These are phyloP conservation scores for Eupleurogrammus muticus DNA, from an alignment of 2,797 vertebrate species.

Conservation along the genomic window DNA sequence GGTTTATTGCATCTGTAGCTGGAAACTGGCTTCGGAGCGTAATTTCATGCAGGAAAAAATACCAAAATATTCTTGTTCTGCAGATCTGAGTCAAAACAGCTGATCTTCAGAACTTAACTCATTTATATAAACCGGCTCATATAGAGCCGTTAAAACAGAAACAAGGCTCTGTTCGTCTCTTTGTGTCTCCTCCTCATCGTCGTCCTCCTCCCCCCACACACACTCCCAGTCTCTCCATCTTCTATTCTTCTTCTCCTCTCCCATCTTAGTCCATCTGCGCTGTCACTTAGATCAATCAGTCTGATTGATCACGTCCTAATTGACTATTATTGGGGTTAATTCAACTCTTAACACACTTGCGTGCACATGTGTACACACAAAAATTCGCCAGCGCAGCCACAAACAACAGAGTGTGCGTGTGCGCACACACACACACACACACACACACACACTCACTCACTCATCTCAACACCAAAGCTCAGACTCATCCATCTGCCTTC, in stretches of 20 bases:
- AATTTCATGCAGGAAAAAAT: background rate
- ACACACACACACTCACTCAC: constrained; percentile 73
- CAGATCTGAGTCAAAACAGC: background rate
- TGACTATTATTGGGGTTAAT: constrained; percentile 99
- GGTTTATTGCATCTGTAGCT: background rate
- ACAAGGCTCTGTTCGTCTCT: background rate
- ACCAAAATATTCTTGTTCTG: background rate
- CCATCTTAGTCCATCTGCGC: constrained; percentile 88
- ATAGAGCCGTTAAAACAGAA: background rate
- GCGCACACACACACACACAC: constrained; percentile 14
- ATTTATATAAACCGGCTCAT: background rate
- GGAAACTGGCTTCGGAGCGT: background rate
- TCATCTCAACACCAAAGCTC: constrained; percentile 68
- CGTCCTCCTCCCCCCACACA: constrained; percentile 2
- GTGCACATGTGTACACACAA: constrained; percentile 42
- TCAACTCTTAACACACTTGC: constrained; percentile 92
- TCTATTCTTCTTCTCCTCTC: constrained; percentile 60
- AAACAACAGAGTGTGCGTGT: too few species aligned
- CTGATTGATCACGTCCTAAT: constrained; percentile 99
- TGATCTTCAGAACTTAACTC: background rate
- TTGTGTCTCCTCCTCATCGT: constrained; percentile 26
- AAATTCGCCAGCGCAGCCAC: constrained; percentile 41
- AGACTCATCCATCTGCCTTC: constrained; percentile 92
- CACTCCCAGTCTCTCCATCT: constrained; percentile 48
- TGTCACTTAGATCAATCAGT: constrained; percentile 99